Evolutionary conservation across 1,140 invertebrate genomes (phyloP), one percentile per base, ranked within the genome.

Genomic region (Limonius californicus): DNA sequence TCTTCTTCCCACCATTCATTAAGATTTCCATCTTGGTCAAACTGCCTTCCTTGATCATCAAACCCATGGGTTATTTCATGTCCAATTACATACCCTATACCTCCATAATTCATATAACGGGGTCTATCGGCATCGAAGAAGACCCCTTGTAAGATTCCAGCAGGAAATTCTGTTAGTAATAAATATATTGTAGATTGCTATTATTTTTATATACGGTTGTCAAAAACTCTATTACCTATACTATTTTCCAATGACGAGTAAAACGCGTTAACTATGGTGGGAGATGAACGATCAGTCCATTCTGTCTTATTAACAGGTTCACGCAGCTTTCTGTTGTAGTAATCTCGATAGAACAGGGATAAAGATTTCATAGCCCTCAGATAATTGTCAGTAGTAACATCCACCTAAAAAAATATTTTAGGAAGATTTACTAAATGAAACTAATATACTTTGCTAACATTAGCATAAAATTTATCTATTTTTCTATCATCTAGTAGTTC

Each of bases 11-110:
- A 88, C 85, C 85, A 87, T 63, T 77, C 71, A 0, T 71, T 70
- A 50, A 78, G 82, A 84, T 88, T 94, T 32, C 95, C 95, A 50
- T 92, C 84, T 63, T 91, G 89, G 76, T 97, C 92, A 71, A 92
- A 97, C 79, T 95, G 91, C n/a, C 92, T 83, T 42, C 90, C 90
- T 76, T 92, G 87, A 74, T 95, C 92, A 78, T 96, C 94, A 73
- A 96, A 96, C 11, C 79, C 80, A 54, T 82, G 81, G 7, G 80
- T 81, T 14, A 83, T 81, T 74, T 82, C 82, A 62, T 83, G 82
- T 3, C 81, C 86, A 75, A 88, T 87, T 8, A 88, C 83, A 68
- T 84, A 87, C 18, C 87, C 87, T 72, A 89, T 88, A 14, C 82
- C 84, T 55, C 85, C 87, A 76, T 87, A 90, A 72, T 91, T 91